Evolutionary conservation across 2,797 vertebrate species (phyloP), one percentile per base, ranked within the genome.

Genomic region (Cyclura pinguis): DNA sequence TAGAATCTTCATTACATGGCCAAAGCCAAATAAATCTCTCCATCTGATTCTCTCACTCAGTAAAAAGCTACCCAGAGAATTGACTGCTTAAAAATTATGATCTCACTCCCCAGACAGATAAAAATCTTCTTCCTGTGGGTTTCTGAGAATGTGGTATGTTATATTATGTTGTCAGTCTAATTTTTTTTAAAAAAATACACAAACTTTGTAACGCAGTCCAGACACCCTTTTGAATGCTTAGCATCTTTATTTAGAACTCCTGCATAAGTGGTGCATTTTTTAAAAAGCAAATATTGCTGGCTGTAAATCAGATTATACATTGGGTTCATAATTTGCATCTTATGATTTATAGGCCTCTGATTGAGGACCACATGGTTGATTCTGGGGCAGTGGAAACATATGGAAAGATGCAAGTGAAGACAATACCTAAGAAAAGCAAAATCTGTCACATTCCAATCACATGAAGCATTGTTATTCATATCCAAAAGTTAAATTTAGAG

Each of bases 11-110:
- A 85, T 87, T 92, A 69, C 86, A 32, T 93, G 35, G 50, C 20
- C 47, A 47, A 88, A 91, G 27, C 89, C 10, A 69, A 87, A 89
- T 91, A 89, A 91, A 88, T 83, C 69, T 90, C 91, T 67, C 77
- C 84, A 74, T 87, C 72, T 47, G 85, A 27, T 47, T 47, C 8
- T 82, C 91, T 69, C 74, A 89, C 80, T 57, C 35, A 73, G 86
- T 90, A 50, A 91, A 93, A 93, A 94, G 94, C 87, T 91, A 82
- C 90, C 9, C 64, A 50, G 82, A 93, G 38, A 90, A 38, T 24
- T 87, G 67, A 27, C 27, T 87, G 57, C 9, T 72, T 73, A 72
- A n/a, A 85, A 93, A 76, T 88, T 82, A 91, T 82, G 59, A 52
- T 22, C 50, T 69, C 47, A 67, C 10, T 50, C 87, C 1, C 4